phyloP scores from a whole-genome alignment of 2,888 invertebrate genomes.

The Lysandra coridon region DNA sequence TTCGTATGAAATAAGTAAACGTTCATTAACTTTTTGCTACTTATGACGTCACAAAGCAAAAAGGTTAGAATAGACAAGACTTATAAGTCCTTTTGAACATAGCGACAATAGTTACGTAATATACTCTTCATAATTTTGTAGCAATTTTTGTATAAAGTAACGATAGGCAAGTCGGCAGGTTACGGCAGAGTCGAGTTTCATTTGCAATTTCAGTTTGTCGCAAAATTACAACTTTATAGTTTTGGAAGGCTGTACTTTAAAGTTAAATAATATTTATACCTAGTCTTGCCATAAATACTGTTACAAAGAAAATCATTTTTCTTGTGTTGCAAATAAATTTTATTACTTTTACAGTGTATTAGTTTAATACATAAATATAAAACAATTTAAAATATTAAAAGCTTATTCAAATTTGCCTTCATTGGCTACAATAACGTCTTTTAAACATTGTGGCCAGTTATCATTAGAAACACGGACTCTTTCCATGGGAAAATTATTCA shows the following conservation, averaged over 20 bases:
- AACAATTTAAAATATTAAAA: too few species aligned
- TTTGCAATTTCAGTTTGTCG: background rate
- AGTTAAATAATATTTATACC: background rate
- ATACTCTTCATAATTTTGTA: constrained; percentile 15
- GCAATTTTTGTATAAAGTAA: constrained; percentile 54
- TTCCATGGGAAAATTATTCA: too few species aligned
- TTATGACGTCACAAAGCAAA: constrained; percentile 18
- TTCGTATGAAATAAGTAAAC: constrained; percentile 25
- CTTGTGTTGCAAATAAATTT: too few species aligned
- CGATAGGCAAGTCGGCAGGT: background rate
- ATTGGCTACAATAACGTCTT: too few species aligned
- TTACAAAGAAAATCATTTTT: too few species aligned
- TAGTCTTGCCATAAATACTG: too few species aligned
- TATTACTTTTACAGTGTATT: too few species aligned
- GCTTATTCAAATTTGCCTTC: too few species aligned
- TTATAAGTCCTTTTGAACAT: constrained; percentile 34
- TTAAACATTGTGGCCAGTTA: too few species aligned
- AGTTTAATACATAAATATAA: too few species aligned
- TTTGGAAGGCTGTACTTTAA: background rate
- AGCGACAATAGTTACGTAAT: constrained; percentile 41
- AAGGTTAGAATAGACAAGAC: constrained; percentile 24
- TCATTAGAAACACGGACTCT: too few species aligned
- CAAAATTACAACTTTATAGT: background rate
- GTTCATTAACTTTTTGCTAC: background rate
- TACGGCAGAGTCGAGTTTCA: background rate